Base-by-base conservation (phyloP, 2,797 vertebrate species). In the Gallinago stenura region DNA sequence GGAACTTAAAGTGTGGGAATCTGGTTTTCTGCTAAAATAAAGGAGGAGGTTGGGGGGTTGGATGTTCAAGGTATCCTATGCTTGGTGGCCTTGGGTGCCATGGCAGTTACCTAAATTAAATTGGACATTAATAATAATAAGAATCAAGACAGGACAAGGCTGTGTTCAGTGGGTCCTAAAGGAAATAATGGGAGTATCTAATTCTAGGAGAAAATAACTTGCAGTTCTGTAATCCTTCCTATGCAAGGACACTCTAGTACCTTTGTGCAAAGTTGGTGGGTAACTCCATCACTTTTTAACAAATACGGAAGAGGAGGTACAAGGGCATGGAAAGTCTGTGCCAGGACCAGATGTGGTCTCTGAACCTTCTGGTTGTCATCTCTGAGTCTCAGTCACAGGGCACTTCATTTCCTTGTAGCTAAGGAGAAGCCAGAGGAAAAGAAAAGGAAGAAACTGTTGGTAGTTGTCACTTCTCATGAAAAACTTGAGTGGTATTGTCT, bases 401-500 rank as follows among this genome's bases (percentile, higher is more conserved):
- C 18, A 20, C 8, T 87, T 76, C 4, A 22, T 53, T 89, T 73
- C 54, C 53, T 61, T 3, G 1, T 31, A 77, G 75, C 3, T 28
- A 50, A 25, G 24, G 20, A 64, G 21, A 68, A 73, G 37, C 8
- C 37, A 76, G 26, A 56, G 33, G 57, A 21, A 75, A 75, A 71
- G 35, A 12, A 83, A 73, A 68, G 37, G 26, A 71, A 87, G 53
- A 50, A 65, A 15, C 41, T 73, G 12, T 37, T 87, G 46, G 41
- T 53, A 78, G 43, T 15, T 93, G 78, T 62, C 78, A 51, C 39
- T 83, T 89, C 65, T 61, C n/a, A 21, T 46, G 28, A 33, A 79
- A 91, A 90, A 22, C 12, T 69, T 15, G 14, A 91, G 53, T 53
- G 24, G 13, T 73, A 16, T 16, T 69, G 50, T 64, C 83, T 75